phyloP scores from a whole-genome alignment of 2,888 invertebrate genomes.

The Ceraclea dissimilis region DNA sequence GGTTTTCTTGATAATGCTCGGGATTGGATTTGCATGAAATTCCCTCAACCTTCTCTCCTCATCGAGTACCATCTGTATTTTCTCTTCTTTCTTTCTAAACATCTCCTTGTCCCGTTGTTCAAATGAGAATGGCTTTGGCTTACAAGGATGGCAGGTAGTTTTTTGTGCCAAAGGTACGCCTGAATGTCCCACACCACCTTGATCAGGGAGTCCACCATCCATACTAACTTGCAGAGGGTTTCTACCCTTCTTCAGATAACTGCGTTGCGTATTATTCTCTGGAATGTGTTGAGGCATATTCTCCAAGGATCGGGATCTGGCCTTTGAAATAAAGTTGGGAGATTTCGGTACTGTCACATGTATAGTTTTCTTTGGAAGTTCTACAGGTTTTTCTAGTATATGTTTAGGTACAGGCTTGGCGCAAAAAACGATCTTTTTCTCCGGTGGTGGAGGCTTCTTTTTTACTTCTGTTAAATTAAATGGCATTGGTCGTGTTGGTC shows the following conservation, averaged over 20 bases:
- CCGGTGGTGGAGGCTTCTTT: conserved; percentile 36
- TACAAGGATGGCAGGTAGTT: conserved; percentile 19
- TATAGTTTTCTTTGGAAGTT: conserved; percentile 34
- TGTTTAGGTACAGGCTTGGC: conserved; percentile 57
- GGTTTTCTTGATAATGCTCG: conserved; percentile 43
- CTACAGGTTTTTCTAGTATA: conserved; percentile 41
- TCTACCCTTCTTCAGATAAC: background rate
- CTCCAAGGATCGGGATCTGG: conserved; percentile 19
- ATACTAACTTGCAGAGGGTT: conserved; percentile 16
- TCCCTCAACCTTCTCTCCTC: conserved; percentile 52
- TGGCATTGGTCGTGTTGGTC: conserved; percentile 52
- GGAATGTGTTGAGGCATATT: conserved; percentile 3
- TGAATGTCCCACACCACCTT: conserved; percentile 13
- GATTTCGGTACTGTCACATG: conserved; percentile 35
- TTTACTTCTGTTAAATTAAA: conserved; percentile 55
- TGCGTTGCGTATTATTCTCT: background rate
- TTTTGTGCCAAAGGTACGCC: conserved; percentile 20
- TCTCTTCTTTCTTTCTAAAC: conserved; percentile 51
- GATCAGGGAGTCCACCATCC: conserved; percentile 9
- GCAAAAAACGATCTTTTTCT: conserved; percentile 39
- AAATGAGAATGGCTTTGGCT: conserved; percentile 58
- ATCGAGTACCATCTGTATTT: conserved; percentile 51
- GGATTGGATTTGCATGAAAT: conserved; percentile 66
- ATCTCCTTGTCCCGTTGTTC: conserved; percentile 54
- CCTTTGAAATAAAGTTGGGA: conserved; percentile 32